Evolutionary conservation across 2,797 vertebrate genomes (phyloP).

Genomic region (Tapera naevia): DNA sequence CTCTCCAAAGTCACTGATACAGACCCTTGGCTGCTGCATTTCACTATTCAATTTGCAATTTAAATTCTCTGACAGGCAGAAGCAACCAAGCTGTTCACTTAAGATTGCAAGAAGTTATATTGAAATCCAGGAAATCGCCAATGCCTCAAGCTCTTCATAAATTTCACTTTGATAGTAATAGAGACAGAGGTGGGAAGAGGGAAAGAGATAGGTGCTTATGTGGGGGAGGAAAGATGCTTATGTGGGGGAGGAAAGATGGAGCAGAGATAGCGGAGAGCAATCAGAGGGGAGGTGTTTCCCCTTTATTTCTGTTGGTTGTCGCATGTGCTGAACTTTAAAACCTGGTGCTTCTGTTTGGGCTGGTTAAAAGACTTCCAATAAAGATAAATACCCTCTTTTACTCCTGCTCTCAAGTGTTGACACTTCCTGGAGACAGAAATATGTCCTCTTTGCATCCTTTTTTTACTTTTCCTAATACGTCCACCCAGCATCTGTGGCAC

Average conservation of each 20-base stretch:
- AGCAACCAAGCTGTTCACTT: conserved; percentile 82
- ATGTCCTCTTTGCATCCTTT: neutral
- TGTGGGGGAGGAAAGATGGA: neutral
- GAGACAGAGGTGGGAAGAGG: conserved; percentile 1
- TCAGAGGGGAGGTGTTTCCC: neutral
- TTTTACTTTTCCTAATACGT: neutral
- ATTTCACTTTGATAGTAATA: conserved; percentile 73
- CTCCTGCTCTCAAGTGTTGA: neutral
- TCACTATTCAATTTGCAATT: conserved; percentile 81
- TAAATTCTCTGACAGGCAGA: conserved; percentile 83
- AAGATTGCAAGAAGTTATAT: conserved; percentile 79
- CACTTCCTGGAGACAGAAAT: neutral
- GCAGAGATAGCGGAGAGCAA: neutral
- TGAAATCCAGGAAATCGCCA: conserved; percentile 78
- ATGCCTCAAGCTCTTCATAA: conserved; percentile 73
- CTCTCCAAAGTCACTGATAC: conserved; percentile 72
- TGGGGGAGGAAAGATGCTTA: neutral
- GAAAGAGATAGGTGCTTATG: neutral
- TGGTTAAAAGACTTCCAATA: neutral
- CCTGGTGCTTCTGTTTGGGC: neutral
- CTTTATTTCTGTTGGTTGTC: neutral
- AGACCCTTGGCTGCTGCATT: conserved; percentile 70
- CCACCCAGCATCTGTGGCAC: accelerated
- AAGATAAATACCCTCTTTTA: neutral
- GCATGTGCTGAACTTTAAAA: neutral